Percentiles rank a stretch among this genome's conserved stretches.
These are phyloP conservation scores for Adoxophyes honmai DNA, from an alignment of 1,140 invertebrate genomes.

Conservation along the genomic window DNA sequence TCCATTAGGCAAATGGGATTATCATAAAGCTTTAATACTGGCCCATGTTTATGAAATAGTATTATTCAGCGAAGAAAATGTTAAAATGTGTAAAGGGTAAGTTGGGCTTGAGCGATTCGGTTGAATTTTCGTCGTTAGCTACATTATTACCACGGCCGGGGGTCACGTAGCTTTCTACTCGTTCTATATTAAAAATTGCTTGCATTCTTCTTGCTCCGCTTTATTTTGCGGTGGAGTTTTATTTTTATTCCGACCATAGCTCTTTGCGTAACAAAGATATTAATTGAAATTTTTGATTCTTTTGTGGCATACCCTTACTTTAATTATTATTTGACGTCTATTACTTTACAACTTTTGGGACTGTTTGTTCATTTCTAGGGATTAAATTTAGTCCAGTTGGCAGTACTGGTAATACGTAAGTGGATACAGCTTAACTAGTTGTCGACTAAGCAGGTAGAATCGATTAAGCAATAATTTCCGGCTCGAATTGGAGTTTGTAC, in stretches of 20 bases:
- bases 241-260: slow-evolving; percentile 48
- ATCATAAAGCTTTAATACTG: too few relatives aligned
- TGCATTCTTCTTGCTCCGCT: slow-evolving; percentile 68
- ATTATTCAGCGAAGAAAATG: not conserved
- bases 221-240: slow-evolving; percentile 59
- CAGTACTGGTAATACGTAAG: too few relatives aligned
- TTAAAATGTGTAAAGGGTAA: slow-evolving; percentile 16
- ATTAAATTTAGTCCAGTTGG: too few relatives aligned
- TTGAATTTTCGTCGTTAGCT: slow-evolving; percentile 51
- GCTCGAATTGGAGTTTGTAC: not conserved
- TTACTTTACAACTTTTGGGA: too few relatives aligned
- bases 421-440: too few relatives aligned
- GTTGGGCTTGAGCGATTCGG: slow-evolving; percentile 29
- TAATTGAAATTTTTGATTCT: slow-evolving; percentile 48
- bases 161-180: slow-evolving; percentile 46
- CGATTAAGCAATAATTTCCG: slow-evolving; percentile 8
- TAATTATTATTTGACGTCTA: too few relatives aligned
- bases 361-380: too few relatives aligned
- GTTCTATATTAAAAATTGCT: slow-evolving; percentile 74
- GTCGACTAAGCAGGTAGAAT: not conserved
- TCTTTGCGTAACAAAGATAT: slow-evolving; percentile 44
- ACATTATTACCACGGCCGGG: slow-evolving; percentile 54
- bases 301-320: slow-evolving; percentile 15
- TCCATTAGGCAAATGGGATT: too few relatives aligned
- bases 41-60: too few relatives aligned